A percentile compares a stretch with the other conserved stretches of the same genome.
phyloP scores from a whole-genome alignment of 2,113 vertebrate genomes.

The Cyanistes caeruleus region DNA sequence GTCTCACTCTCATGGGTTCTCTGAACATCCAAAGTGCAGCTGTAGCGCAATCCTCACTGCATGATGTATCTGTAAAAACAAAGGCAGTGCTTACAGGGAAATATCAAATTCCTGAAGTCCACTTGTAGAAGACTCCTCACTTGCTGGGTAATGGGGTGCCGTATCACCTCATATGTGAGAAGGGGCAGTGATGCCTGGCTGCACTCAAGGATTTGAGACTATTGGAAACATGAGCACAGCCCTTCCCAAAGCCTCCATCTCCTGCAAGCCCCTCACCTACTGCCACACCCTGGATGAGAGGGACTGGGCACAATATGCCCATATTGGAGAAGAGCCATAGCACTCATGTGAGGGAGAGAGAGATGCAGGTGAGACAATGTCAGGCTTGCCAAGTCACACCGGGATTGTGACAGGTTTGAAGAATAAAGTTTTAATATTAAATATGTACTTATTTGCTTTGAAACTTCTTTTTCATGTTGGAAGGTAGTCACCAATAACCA shows the following conservation, averaged over 20 bases:
- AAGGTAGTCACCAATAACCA: background rate
- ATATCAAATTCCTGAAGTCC: background rate
- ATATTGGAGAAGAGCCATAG: background rate
- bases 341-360: rapidly evolving
- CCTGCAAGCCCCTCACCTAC: background rate
- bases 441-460: background rate
- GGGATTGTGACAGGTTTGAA: background rate
- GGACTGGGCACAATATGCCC: background rate
- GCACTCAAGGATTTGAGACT: background rate
- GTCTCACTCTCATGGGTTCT: background rate
- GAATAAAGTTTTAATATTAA: background rate
- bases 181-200: background rate
- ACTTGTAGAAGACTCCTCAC: background rate
- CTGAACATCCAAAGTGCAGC: background rate
- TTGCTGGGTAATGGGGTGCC: rapidly evolving
- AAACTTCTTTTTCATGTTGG: background rate
- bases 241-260: background rate
- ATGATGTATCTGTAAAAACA: background rate
- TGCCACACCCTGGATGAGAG: background rate
- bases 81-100: background rate
- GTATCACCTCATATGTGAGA: background rate
- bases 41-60: background rate
- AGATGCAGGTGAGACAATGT: background rate
- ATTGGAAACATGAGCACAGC: rapidly evolving
- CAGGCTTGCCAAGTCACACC: background rate